Percentiles rank a stretch among this genome's conserved stretches.
phyloP scores from a whole-genome alignment of 2,113 vertebrate species.

The Eurypyga helias region DNA sequence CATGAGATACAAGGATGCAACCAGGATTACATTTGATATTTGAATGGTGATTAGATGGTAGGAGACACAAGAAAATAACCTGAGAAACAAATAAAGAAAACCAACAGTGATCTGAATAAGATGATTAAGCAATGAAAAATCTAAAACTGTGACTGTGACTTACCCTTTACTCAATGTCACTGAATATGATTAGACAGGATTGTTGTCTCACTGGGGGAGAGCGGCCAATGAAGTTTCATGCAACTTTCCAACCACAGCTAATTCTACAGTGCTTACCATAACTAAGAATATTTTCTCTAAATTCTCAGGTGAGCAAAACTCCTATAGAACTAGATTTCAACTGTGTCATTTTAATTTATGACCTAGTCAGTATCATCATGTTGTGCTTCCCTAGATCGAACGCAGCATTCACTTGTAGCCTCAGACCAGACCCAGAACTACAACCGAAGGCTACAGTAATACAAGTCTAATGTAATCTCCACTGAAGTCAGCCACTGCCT shows the following conservation, averaged over 20 bases:
- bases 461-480: background rate
- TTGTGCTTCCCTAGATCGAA: background rate
- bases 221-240: background rate
- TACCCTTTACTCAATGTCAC: background rate
- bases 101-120: background rate
- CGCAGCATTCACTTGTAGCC: accelerated
- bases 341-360: background rate
- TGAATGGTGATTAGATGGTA: background rate
- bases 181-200: background rate
- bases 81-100: background rate
- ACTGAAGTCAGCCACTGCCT: background rate
- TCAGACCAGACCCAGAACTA: background rate
- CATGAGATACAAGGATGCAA: background rate
- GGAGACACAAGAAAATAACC: background rate
- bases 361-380: background rate
- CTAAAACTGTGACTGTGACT: background rate
- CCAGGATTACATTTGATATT: background rate
- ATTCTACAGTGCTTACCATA: background rate
- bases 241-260: background rate
- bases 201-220: background rate
- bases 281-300: background rate
- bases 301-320: background rate
- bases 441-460: background rate
- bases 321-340: background rate
- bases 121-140: background rate